These are phyloP conservation scores for Drymodes brunneopygia DNA, from an alignment of 2,113 vertebrate genomes.

Conservation along the genomic window DNA sequence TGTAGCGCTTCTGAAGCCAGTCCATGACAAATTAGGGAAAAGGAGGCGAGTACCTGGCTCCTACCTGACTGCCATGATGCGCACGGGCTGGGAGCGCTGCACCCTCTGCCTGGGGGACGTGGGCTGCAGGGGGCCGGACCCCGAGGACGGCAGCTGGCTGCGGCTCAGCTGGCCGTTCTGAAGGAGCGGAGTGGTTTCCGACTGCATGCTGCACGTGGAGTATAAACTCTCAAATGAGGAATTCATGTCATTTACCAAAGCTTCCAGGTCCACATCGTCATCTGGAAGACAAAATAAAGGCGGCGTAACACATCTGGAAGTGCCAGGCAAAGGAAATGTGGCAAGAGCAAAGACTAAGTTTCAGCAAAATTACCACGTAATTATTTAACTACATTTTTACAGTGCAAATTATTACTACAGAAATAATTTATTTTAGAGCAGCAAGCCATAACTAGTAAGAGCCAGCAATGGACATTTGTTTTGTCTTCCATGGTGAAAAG, in stretches of 20 bases:
- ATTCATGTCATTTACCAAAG: slow-evolving; percentile 93
- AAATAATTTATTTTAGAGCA: background rate
- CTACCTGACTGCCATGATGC: slow-evolving; percentile 93
- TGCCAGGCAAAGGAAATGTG: background rate
- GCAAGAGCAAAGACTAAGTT: background rate
- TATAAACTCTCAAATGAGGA: slow-evolving; percentile 89
- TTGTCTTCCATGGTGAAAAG: background rate
- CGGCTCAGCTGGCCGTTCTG: slow-evolving; percentile 82
- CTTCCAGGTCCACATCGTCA: slow-evolving; percentile 90
- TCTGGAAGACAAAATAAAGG: slow-evolving; percentile 70
- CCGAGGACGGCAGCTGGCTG: slow-evolving; percentile 41
- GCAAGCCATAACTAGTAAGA: background rate
- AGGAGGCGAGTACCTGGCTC: background rate
- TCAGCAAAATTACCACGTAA: background rate
- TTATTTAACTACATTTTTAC: background rate
- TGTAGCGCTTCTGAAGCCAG: rapidly evolving
- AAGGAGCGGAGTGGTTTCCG: slow-evolving; percentile 81
- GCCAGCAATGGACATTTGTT: background rate
- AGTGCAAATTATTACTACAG: background rate
- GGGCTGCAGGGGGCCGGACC: slow-evolving; percentile 25
- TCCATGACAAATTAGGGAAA: rapidly evolving
- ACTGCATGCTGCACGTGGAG: slow-evolving; percentile 77
- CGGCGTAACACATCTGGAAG: background rate
- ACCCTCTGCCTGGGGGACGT: slow-evolving; percentile 71
- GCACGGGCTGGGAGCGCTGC: slow-evolving; percentile 90